Conservation (phyloP, 2,888 invertebrate genomes). For the Dicroscelio sp. region DNA sequence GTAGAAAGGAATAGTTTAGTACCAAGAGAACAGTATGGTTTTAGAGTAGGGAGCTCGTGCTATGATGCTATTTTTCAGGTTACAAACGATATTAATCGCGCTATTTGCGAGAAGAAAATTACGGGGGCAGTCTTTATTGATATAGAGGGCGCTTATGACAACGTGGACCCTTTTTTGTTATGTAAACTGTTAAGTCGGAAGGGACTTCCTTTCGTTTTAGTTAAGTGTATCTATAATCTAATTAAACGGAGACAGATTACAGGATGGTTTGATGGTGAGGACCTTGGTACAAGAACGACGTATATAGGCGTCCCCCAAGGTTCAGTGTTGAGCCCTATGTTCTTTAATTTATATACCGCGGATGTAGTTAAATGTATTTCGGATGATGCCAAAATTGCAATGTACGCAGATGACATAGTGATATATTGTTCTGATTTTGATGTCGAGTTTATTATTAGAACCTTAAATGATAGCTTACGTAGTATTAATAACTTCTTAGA, state of each 20-base stretch:
- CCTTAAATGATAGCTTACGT: neutral
- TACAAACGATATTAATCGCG: neutral
- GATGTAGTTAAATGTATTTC: neutral
- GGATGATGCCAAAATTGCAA: neutral
- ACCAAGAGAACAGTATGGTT: neutral
- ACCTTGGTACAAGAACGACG: neutral
- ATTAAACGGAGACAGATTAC: neutral
- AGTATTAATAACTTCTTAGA: neutral
- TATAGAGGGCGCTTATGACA: conserved; percentile 4
- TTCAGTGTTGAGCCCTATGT: neutral
- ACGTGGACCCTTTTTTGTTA: neutral
- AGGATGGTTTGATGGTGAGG: neutral
- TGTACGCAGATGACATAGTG: conserved; percentile 23
- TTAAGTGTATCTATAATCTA: neutral
- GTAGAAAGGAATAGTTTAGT: neutral
- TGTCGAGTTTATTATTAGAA: neutral
- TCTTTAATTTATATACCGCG: neutral
- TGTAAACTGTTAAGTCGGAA: neutral
- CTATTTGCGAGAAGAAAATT: neutral
- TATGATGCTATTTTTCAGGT: neutral
- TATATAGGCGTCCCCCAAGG: neutral
- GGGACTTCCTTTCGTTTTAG: neutral
- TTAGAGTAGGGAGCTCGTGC: neutral
- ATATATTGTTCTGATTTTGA: neutral
- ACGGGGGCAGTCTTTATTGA: conserved; percentile 7